A percentile compares a stretch with the other conserved stretches of the same genome.
Evolutionary conservation across 2,797 vertebrate species (phyloP).

Genomic region (Trichosurus vulpecula): DNA sequence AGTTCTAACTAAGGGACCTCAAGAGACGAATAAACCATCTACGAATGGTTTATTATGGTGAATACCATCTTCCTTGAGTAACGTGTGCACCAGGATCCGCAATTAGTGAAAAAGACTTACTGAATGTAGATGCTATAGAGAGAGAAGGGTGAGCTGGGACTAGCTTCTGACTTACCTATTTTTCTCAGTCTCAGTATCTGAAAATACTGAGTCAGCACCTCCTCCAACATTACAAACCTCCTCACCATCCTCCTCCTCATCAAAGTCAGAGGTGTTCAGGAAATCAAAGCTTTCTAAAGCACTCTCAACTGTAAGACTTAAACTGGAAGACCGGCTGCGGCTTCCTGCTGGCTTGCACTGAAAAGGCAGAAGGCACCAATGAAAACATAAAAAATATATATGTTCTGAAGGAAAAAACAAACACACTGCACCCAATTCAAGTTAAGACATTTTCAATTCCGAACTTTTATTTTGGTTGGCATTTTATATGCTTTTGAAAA

Average conservation of each 20-base stretch:
- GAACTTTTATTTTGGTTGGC: slow-evolving; percentile 76
- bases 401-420: background rate
- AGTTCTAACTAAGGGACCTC: background rate
- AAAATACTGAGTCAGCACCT: slow-evolving; percentile 90
- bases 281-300: slow-evolving; percentile 99
- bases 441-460: slow-evolving; percentile 44
- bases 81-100: slow-evolving; percentile 59
- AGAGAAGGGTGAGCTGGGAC: slow-evolving; percentile 62
- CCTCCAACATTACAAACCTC: slow-evolving; percentile 83
- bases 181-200: slow-evolving; percentile 92
- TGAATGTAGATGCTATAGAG: slow-evolving; percentile 5
- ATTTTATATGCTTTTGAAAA: slow-evolving; percentile 43
- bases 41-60: too few species aligned
- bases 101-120: slow-evolving; percentile 55
- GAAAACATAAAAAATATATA: slow-evolving; percentile 74
- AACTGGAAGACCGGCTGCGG: slow-evolving; percentile 95
- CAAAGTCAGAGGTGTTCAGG: slow-evolving; percentile 99
- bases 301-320: slow-evolving; percentile 98
- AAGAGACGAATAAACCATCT: slow-evolving; percentile 60
- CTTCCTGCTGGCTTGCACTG: slow-evolving; percentile 94
- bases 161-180: slow-evolving; percentile 88
- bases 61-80: slow-evolving; percentile 73
- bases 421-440: background rate
- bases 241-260: slow-evolving; percentile 91
- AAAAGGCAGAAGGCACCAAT: slow-evolving; percentile 85